Conservation (phyloP, 2,113 vertebrate species). For the Chloropsis cyanopogon region DNA sequence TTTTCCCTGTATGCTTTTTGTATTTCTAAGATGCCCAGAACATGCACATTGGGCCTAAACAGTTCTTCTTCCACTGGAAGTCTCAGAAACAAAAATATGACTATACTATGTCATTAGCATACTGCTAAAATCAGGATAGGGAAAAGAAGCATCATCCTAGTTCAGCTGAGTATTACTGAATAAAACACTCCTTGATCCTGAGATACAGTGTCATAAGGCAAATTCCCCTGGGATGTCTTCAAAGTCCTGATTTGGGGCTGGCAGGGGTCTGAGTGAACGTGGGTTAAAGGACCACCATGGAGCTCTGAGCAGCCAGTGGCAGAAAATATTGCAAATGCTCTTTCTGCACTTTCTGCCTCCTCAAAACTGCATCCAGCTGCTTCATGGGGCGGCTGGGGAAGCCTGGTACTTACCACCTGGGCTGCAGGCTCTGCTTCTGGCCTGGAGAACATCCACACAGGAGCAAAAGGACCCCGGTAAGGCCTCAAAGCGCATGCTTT, state of each 20-base stretch:
- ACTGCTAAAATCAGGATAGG: neutral
- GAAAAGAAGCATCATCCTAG: neutral
- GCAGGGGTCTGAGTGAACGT: too few species aligned
- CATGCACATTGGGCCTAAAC: neutral
- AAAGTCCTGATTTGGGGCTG: neutral
- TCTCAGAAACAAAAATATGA: neutral
- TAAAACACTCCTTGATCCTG: neutral
- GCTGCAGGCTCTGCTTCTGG: neutral
- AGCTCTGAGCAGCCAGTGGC: neutral
- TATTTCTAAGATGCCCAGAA: neutral
- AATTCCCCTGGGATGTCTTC: neutral
- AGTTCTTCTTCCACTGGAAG: neutral
- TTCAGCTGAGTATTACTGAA: rapidly evolving
- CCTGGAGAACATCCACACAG: neutral
- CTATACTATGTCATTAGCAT: neutral
- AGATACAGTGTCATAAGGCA: neutral
- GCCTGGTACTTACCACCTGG: neutral
- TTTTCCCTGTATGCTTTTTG: neutral
- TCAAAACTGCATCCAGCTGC: neutral
- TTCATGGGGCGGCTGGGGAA: neutral
- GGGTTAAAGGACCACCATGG: neutral
- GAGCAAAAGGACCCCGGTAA: neutral
- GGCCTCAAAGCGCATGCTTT: rapidly evolving
- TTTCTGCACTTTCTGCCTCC: neutral
- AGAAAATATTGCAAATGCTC: neutral